Evolutionary conservation across 2,113 vertebrate species (phyloP).

Genomic region (Muscicapa adusta): DNA sequence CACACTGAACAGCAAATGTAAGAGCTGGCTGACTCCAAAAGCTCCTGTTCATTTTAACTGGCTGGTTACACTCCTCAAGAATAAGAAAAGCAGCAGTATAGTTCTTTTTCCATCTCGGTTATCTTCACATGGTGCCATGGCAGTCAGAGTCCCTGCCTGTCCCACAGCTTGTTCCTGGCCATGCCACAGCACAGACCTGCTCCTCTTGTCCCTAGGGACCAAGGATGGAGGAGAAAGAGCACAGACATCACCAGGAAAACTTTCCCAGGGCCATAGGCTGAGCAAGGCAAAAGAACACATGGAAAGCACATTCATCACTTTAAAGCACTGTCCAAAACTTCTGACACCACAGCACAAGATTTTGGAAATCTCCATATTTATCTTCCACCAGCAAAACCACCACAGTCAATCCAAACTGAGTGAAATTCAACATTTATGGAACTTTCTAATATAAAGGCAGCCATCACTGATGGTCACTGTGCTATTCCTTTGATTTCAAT

Average conservation of each 20-base stretch:
- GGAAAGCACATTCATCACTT: neutral
- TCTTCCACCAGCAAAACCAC: neutral
- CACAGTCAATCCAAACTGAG: neutral
- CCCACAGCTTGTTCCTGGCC: fast-evolving
- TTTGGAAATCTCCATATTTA: neutral
- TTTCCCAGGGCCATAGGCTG: neutral
- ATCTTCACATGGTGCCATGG: neutral
- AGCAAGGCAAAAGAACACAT: neutral
- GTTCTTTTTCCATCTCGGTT: neutral
- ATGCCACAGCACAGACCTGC: neutral
- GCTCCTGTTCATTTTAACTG: neutral
- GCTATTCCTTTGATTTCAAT: neutral
- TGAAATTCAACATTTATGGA: neutral
- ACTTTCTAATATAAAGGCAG: neutral
- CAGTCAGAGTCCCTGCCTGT: neutral
- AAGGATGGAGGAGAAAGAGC: neutral
- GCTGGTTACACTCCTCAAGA: neutral
- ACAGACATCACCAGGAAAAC: neutral
- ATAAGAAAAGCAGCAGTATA: neutral
- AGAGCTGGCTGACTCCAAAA: neutral
- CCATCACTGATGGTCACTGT: neutral
- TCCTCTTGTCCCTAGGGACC: neutral
- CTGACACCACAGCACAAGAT: neutral
- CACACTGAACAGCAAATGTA: neutral
- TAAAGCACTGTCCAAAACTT: neutral